Conservation (phyloP, 1,140 invertebrate species). For the Cydia strobilella region DNA sequence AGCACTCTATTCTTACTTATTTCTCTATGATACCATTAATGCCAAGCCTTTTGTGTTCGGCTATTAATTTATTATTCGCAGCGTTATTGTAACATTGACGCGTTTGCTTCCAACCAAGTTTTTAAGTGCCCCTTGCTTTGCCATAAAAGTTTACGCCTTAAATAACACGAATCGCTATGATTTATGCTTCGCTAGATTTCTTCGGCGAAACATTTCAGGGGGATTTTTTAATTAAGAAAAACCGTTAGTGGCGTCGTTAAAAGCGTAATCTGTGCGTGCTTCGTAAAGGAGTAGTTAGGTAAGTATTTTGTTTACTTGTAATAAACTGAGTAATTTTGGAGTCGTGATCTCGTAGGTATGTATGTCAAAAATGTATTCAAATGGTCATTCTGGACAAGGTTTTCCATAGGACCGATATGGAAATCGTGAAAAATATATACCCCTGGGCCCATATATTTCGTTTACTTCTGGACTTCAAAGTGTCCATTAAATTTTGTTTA, state of each 20-base stretch:
- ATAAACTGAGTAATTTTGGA: too few relatives aligned
- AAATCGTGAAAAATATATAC: too few relatives aligned
- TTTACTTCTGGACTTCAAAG: too few relatives aligned
- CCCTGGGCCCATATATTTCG: too few relatives aligned
- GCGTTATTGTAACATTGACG: constrained; percentile 45
- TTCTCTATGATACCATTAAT: constrained; percentile 4
- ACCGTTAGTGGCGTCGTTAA: constrained; percentile 3
- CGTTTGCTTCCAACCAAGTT: constrained; percentile 43
- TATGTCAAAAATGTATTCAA: too few relatives aligned
- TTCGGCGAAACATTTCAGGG: background rate
- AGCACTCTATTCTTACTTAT: too few relatives aligned
- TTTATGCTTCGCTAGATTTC: constrained; percentile 26
- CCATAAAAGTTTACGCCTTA: constrained; percentile 39
- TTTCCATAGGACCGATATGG: too few relatives aligned
- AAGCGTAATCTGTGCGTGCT: background rate
- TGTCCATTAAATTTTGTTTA: too few relatives aligned
- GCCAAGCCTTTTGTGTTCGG: constrained; percentile 49
- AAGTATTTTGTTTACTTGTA: too few relatives aligned
- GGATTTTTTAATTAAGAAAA: constrained; percentile 27
- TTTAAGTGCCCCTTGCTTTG: constrained; percentile 42
- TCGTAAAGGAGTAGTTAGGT: background rate
- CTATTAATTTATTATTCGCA: constrained; percentile 52
- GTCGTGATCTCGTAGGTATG: too few relatives aligned
- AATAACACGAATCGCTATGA: constrained; percentile 31
- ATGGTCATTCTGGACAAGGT: too few relatives aligned